Conservation (phyloP, 2,888 invertebrate genomes). For the Ophioninae sp. region DNA sequence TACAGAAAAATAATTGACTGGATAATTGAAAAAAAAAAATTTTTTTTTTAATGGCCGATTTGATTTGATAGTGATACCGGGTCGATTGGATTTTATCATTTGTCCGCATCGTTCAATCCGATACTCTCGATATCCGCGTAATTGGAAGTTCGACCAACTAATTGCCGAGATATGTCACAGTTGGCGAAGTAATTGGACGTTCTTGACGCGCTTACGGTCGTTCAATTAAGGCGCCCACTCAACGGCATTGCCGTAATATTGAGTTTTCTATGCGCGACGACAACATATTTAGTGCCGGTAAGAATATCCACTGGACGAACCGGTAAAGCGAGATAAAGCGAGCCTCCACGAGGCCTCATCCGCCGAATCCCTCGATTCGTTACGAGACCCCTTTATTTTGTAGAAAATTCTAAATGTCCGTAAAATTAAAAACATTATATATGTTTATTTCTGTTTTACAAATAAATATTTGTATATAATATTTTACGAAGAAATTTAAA, state of each 20-base stretch:
- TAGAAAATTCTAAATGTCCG: background rate
- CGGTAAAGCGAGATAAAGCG: conserved; percentile 46
- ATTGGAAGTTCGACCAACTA: conserved; percentile 25
- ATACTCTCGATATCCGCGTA: conserved; percentile 16
- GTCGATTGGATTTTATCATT: no score
- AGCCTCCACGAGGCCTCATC: background rate
- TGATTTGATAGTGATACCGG: no score
- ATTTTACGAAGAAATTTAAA: no score
- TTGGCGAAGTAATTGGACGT: conserved; percentile 50
- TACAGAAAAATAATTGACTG: no score
- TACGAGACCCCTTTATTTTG: background rate
- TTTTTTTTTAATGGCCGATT: no score
- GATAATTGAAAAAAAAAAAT: no score
- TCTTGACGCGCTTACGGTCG: conserved; percentile 46
- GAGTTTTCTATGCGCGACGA: conserved; percentile 34
- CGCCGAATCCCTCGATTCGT: background rate
- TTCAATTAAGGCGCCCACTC: conserved; percentile 47
- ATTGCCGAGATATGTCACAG: conserved; percentile 52
- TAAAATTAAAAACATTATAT: no score
- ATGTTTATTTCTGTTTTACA: no score
- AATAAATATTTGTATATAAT: no score
- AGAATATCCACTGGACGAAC: conserved; percentile 50
- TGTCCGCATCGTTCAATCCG: background rate
- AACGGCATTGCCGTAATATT: background rate
- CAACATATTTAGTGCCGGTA: conserved; percentile 52